Base-by-base conservation (phyloP, 1,140 invertebrate genomes). In the Aphidius ervi region DNA sequence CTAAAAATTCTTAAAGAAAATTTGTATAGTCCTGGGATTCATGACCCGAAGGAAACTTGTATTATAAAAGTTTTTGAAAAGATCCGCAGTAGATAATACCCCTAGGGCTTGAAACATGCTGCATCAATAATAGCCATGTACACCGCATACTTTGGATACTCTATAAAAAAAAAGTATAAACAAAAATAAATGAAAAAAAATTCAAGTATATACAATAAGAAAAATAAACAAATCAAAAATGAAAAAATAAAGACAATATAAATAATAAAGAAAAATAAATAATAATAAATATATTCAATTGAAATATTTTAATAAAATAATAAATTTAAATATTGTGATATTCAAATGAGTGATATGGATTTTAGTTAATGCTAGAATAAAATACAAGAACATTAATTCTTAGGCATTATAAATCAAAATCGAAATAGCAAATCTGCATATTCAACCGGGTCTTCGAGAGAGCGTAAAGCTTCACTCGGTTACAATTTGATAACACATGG, bases 41-140 rank as follows among this genome's bases (percentile, higher is more conserved):
- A 50, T 61, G 54, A 61, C 54, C 54, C 56, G 55, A 31, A 56
- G 55, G 55, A 61, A 61, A 61, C 54, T 61, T 61, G 53, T 61
- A 61, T 61, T 61, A 61, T 56, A 56, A 61, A 61, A 61, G 54
- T 61, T 63, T 52, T 56, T 47, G 48, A 39, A 41, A 54, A 46
- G 31, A 53, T 57, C 43, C 56, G 48, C 43, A 46, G 23, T 46
- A 55, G 46, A 47, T n/a, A 48, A 46, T 56, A 31, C 53, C 50
- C 50, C 4, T 10, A 39, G 50, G 50, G 50, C 50, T 53, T 53
- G n/a, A 53, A 53, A 53, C 39, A 53, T 53, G 37, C 50, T 53
- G 50, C 50, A 53, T 53, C 50, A 53, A 53, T 53, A 53, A 53
- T 53, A 53, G 5, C 39, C 39, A 41, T 53, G 37, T 37, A 9